phyloP scores from a whole-genome alignment of 2,113 vertebrate genomes.

The Sula dactylatra region DNA sequence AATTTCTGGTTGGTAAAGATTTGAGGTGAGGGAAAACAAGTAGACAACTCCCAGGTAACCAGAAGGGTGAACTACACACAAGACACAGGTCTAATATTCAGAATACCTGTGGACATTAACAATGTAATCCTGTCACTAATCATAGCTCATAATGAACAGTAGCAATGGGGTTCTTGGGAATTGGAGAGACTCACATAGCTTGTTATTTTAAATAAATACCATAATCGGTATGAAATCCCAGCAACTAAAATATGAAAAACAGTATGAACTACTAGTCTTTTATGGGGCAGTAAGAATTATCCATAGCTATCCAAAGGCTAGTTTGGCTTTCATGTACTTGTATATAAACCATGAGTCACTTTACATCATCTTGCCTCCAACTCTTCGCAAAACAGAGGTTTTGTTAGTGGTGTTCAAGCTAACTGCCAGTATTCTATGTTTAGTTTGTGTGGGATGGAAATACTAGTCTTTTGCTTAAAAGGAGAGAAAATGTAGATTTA shows the following conservation, averaged over 20 bases:
- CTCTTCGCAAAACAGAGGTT: constrained; percentile 15
- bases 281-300: constrained; percentile 38
- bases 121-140: constrained; percentile 23
- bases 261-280: constrained; percentile 23
- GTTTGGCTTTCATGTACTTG: constrained; percentile 7
- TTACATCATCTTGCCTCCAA: constrained; percentile 9
- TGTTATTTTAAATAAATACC: constrained; percentile 55
- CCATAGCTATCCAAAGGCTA: constrained; percentile 40
- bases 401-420: constrained; percentile 42
- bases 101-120: not conserved
- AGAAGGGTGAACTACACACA: not conserved
- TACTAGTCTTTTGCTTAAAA: not conserved
- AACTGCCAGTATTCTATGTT: constrained; percentile 29
- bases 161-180: constrained; percentile 33
- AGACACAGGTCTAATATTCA: constrained; percentile 24
- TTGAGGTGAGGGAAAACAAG: constrained; percentile 10
- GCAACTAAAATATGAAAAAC: constrained; percentile 14
- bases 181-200: not conserved
- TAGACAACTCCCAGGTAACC: constrained; percentile 40
- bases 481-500: not conserved
- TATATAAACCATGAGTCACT: constrained; percentile 2
- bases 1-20: constrained; percentile 30
- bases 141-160: not conserved
- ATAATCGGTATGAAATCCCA: constrained; percentile 7
- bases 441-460: constrained; percentile 25